Evolutionary conservation across 2,113 vertebrate species (phyloP).

Genomic region (Rostratula benghalensis): DNA sequence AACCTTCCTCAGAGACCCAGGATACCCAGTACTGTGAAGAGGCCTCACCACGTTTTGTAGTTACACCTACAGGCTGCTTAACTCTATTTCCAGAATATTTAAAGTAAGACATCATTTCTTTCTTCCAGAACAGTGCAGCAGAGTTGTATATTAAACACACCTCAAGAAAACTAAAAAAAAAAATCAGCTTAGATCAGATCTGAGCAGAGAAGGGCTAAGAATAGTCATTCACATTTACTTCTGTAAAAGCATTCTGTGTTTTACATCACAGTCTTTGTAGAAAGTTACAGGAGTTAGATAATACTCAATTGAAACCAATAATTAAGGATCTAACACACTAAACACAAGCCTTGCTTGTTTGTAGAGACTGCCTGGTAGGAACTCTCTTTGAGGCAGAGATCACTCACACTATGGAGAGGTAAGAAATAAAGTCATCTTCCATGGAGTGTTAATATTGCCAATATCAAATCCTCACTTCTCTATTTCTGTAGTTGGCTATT

Average conservation of each 20-base stretch:
- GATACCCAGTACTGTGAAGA: background rate
- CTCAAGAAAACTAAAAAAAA: background rate
- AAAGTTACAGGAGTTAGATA: background rate
- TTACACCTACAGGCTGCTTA: background rate
- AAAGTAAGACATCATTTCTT: background rate
- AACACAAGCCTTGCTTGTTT: background rate
- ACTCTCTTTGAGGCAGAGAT: background rate
- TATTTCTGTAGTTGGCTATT: background rate
- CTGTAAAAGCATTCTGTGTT: background rate
- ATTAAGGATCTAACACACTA: background rate
- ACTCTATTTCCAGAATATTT: background rate
- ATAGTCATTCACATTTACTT: background rate
- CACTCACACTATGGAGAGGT: background rate
- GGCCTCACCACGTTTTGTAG: background rate
- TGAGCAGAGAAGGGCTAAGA: background rate
- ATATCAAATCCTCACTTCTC: background rate
- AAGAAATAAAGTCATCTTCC: background rate
- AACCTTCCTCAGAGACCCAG: background rate
- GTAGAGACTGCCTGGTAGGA: background rate
- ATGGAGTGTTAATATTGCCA: background rate
- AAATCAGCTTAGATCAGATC: background rate
- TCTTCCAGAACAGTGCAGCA: background rate
- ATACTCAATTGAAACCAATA: background rate
- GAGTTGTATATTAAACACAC: background rate
- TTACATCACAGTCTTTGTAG: background rate